These are phyloP conservation scores for Craseonycteris thonglongyai DNA, from an alignment of 2,113 vertebrate genomes.

Conservation along the genomic window DNA sequence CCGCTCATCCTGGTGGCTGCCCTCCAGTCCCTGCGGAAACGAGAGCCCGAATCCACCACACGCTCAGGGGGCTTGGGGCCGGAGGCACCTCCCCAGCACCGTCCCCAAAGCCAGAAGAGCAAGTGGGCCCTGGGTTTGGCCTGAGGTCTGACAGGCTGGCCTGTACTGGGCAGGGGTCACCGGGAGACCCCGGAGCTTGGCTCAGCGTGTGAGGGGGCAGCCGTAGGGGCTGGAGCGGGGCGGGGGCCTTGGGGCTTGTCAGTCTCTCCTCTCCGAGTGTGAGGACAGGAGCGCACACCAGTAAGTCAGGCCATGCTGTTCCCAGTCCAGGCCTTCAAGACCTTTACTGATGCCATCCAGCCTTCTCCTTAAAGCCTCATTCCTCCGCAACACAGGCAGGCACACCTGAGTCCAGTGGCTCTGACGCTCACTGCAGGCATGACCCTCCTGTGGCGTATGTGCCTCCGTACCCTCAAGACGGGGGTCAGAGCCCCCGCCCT, in stretches of 20 bases:
- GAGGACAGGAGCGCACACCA: no score
- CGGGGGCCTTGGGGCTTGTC: neutral
- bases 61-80: no score
- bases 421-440: neutral
- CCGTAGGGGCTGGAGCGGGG: neutral
- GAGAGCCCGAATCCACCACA: neutral
- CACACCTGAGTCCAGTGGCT: neutral
- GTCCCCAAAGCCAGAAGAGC: neutral
- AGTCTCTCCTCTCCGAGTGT: neutral
- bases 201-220: fast-evolving
- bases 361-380: neutral
- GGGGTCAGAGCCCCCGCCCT: neutral
- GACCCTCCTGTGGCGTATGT: neutral
- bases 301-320: neutral
- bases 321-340: neutral
- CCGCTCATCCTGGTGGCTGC: neutral
- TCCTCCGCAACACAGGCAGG: neutral
- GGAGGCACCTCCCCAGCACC: neutral
- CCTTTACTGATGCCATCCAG: neutral
- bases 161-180: neutral
- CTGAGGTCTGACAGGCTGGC: neutral
- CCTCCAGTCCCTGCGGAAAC: neutral
- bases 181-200: neutral
- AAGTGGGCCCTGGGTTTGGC: fast-evolving
- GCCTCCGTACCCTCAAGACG: fast-evolving